Evolutionary conservation across 2,113 vertebrate genomes (phyloP).

Genomic region (Eolophus roseicapilla): DNA sequence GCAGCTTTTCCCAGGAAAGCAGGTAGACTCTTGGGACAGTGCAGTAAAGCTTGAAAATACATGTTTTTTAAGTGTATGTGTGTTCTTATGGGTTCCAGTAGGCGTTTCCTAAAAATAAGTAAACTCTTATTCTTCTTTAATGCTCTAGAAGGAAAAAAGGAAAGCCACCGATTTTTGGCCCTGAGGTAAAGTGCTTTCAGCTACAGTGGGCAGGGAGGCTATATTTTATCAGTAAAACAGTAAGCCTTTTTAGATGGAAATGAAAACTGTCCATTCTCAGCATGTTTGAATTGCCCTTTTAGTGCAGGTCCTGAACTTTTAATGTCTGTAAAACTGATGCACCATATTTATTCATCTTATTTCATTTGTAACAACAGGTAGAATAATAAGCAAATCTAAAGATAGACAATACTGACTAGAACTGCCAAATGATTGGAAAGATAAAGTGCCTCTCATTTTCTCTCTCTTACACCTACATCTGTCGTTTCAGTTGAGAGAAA

Average conservation of each 20-base stretch:
- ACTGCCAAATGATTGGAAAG: neutral
- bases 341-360: neutral
- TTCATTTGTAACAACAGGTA: neutral
- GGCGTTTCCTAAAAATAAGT: neutral
- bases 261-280: neutral
- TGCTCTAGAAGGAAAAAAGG: neutral
- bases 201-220: neutral
- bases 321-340: neutral
- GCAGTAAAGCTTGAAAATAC: slow-evolving; percentile 1
- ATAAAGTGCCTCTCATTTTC: neutral
- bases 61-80: neutral
- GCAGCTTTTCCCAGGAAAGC: slow-evolving; percentile 54
- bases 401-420: neutral
- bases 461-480: slow-evolving; percentile 8
- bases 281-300: neutral
- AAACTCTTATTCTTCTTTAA: neutral
- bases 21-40: neutral
- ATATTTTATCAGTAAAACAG: neutral
- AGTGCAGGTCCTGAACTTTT: neutral
- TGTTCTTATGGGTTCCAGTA: neutral
- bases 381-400: slow-evolving; percentile 21
- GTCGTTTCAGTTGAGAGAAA: neutral
- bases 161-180: neutral
- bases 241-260: neutral
- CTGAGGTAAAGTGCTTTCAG: neutral